Evolutionary conservation across 2,113 vertebrate species (phyloP).

Genomic region (Egretta garzetta): DNA sequence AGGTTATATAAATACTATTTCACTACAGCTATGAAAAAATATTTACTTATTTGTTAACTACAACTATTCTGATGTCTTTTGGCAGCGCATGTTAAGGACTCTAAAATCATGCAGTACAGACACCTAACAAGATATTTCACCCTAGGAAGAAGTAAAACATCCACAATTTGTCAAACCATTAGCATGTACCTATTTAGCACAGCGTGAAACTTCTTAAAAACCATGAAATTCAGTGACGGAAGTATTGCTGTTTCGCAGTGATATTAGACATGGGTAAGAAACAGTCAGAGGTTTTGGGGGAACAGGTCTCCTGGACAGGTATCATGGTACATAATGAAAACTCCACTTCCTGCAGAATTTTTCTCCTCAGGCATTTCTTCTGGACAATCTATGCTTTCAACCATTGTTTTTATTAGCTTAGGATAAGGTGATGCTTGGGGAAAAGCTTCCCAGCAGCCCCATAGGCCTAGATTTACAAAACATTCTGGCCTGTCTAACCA

Average conservation of each 20-base stretch:
- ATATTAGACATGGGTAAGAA: neutral
- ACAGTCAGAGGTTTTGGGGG: neutral
- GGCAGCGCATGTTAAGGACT: slow-evolving; percentile 41
- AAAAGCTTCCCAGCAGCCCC: neutral
- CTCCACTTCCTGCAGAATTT: neutral
- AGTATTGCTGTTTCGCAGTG: neutral
- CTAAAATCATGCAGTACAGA: neutral
- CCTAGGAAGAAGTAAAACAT: slow-evolving; percentile 12
- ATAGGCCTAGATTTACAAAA: neutral
- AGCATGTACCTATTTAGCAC: neutral
- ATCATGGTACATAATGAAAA: neutral
- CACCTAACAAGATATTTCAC: slow-evolving; percentile 30
- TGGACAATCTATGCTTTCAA: neutral
- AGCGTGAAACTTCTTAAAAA: neutral
- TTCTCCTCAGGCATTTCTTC: neutral
- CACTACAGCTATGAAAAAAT: slow-evolving; percentile 66
- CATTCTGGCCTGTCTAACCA: neutral
- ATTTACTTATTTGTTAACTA: slow-evolving; percentile 68
- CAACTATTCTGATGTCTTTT: slow-evolving; percentile 59
- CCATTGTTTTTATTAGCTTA: neutral
- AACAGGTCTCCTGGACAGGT: neutral
- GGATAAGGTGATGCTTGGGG: neutral
- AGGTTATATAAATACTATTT: slow-evolving; percentile 67
- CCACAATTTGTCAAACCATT: slow-evolving; percentile 25
- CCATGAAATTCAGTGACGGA: neutral